Base-by-base conservation (phyloP, 2,888 invertebrate species). In the Torymus auratus region DNA sequence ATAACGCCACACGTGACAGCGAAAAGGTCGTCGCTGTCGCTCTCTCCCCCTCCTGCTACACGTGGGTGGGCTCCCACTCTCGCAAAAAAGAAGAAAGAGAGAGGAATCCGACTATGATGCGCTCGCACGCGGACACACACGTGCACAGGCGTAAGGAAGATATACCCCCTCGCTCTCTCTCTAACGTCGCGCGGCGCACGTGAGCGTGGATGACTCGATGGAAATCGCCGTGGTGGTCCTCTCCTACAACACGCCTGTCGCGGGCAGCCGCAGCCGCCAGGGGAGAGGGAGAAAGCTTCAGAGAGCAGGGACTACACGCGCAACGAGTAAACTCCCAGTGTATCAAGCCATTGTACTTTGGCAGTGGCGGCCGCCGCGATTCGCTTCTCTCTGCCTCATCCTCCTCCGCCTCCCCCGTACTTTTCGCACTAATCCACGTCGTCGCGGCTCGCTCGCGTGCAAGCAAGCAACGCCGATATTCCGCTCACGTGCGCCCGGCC, bases 401-500 rank as follows among this genome's bases (percentile, higher is more conserved):
- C 28, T 28, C 28, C 28, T 28, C 28, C 28, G 3, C 28, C 28
- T 28, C 3, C 28, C 12, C 58, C 73, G 55, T 68, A 74, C 76
- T 81, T 81, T 76, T 65, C 58, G 81, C 78, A 28, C 81, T 83
- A 83, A 84, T 83, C 84, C 83, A 60, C 76, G 80, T 81, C 80
- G 83, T 77, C 83, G 81, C 81, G 81, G 80, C 75, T 78, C 78
- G 71, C 80, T 76, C 50, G 28, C 56, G 53, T 50, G 58, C 28
- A 11, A 28, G 56, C 62, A 61, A 58, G 52, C 28, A 28, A 1
- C 79, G 71, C 70, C 77, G 77, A 83, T 81, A 86, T 86, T 84
- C 84, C 75, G 80, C 82, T 85, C 86, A 85, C 85, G 86, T 82
- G 83, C 83, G 69, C 77, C 77, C 55, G 53, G 10, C 75, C 83